These are phyloP conservation scores for Phymatocera aterrima DNA, from an alignment of 2,888 invertebrate species.

Conservation along the genomic window DNA sequence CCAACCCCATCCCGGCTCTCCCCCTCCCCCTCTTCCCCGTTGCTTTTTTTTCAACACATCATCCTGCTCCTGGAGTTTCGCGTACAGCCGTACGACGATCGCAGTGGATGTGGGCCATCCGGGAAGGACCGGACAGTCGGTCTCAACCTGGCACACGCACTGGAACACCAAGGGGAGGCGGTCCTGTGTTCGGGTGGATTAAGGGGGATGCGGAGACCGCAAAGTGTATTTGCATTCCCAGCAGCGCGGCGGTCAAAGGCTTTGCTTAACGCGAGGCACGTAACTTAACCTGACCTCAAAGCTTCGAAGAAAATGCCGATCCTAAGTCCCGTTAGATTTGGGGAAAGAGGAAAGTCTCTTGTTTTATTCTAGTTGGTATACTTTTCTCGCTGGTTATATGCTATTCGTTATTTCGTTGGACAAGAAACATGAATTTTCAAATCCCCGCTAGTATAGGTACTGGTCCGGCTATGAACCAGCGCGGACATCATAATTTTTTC, in stretches of 20 bases:
- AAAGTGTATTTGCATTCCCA: slow-evolving; percentile 69
- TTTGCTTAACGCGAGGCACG: slow-evolving; percentile 61
- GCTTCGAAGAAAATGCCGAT: slow-evolving; percentile 14
- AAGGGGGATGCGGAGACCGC: slow-evolving; percentile 53
- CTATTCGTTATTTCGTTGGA: not conserved
- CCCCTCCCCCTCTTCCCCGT: not conserved
- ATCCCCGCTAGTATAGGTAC: no score
- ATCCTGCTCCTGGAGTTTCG: not conserved
- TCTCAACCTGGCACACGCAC: slow-evolving; percentile 1
- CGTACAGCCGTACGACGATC: not conserved
- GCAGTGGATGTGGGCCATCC: not conserved
- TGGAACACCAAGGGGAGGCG: slow-evolving; percentile 20
- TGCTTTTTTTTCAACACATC: slow-evolving; percentile 1
- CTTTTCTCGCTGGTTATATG: not conserved
- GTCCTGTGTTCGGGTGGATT: slow-evolving; percentile 49
- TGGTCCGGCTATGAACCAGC: no score
- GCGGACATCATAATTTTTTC: no score
- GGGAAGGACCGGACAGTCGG: not conserved
- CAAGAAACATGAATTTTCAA: no score
- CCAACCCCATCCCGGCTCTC: slow-evolving; percentile 8
- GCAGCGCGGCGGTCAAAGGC: slow-evolving; percentile 68
- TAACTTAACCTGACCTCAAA: slow-evolving; percentile 29
- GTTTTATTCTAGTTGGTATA: not conserved
- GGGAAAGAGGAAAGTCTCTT: not conserved
- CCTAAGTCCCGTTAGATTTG: not conserved